Base-by-base conservation (phyloP, 2,888 invertebrate species). In the Linnaemya tessellans region DNA sequence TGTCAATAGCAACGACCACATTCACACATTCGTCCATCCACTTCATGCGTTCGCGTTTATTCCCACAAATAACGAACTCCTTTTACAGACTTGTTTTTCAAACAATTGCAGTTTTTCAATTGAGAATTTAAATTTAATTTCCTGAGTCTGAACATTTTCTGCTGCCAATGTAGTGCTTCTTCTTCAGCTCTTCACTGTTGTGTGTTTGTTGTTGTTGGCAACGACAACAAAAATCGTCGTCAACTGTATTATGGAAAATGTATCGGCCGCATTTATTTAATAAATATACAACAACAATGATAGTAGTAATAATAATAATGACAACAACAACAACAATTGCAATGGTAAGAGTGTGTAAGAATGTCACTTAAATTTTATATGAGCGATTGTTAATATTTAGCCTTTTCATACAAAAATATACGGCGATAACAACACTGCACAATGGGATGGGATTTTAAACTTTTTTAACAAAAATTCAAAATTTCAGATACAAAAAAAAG, bases 91-190 rank as follows among this genome's bases (percentile, higher is more conserved):
- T 70, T 87, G 65, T 65, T 78, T 87, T 87, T 70, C 79, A 81
- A 75, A 84, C 81, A 86, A 84, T 87, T 87, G 68, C 78, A 68
- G 84, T 87, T 88, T 85, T 84, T 84, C 65, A 83, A 87, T 88
- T 89, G 89, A 87, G 89, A 88, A 90, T 90, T 91, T 89, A 89
- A 91, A 90, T 90, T 90, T 90, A 89, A 90, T 91, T 90, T 90
- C 90, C 90, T 89, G 84, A 87, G 84, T 87, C 70, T 79, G 38
- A 77, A 77, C 22, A n/a, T n/a, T 49, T 73, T 25, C 35, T 38
- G 58, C 10, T 64, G 64, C 20, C 20, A 46, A 9, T 51, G 49
- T 60, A 11, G 18, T 3, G 35, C n/a, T n/a, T n/a, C n/a, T n/a
- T 30, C 15, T 68, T 51, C 49, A 25, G 51, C 58, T 62, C 41